Conservation (phyloP, 2,888 invertebrate species). For the Sarcophaga carnaria region DNA sequence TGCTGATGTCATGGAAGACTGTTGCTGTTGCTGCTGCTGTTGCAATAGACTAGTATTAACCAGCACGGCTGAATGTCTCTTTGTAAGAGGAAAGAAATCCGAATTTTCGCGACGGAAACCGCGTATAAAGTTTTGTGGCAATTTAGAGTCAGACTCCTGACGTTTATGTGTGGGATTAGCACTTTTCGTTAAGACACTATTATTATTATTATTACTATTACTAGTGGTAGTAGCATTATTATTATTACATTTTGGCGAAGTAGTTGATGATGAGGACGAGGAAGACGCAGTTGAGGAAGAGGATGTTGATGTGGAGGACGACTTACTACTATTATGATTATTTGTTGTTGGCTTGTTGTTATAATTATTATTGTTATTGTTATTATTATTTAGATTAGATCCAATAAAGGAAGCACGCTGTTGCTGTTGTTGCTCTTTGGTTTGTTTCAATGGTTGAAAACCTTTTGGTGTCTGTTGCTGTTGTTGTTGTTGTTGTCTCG, state of each 20-base stretch:
- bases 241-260: constrained; percentile 43
- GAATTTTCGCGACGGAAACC: constrained; percentile 93
- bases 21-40: constrained; percentile 75
- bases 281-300: constrained; percentile 37
- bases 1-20: constrained; percentile 82
- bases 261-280: constrained; percentile 67
- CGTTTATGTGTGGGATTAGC: constrained; percentile 85
- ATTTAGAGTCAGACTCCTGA: constrained; percentile 88
- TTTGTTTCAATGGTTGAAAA: constrained; percentile 71
- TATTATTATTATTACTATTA: constrained; percentile 39
- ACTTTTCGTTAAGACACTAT: constrained; percentile 78
- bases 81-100: constrained; percentile 90
- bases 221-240: constrained; percentile 39
- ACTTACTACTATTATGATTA: constrained; percentile 62
- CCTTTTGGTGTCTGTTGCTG: constrained; percentile 76
- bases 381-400: constrained; percentile 57
- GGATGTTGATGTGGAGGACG: constrained; percentile 64
- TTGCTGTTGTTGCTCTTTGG: constrained; percentile 67
- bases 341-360: constrained; percentile 71
- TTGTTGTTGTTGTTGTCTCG: constrained; percentile 69
- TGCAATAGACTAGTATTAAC: constrained; percentile 75
- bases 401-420: constrained; percentile 63
- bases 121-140: constrained; percentile 88
- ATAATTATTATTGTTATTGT: constrained; percentile 43
- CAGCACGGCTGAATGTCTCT: constrained; percentile 89